phyloP scores from a whole-genome alignment of 2,888 invertebrate species.

The Gnatocerus cornutus region DNA sequence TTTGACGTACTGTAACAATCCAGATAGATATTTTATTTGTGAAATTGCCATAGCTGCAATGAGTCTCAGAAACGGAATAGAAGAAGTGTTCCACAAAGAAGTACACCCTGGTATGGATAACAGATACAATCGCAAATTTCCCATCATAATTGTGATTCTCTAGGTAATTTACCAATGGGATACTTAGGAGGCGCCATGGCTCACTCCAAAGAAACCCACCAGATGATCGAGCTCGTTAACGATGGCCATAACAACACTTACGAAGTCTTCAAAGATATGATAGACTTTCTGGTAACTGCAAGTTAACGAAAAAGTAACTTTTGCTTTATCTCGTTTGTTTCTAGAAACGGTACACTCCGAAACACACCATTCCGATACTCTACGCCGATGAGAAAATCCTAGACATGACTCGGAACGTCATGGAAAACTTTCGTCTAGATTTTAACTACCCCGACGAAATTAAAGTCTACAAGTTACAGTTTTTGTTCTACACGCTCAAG shows the following conservation, averaged over 20 bases:
- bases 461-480: constrained; percentile 65
- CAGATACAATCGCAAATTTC: constrained; percentile 12
- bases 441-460: constrained; percentile 51
- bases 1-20: constrained; percentile 53
- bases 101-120: constrained; percentile 57
- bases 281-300: constrained; percentile 34
- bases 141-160: constrained; percentile 48
- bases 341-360: constrained; percentile 18
- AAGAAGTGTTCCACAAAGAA: constrained; percentile 57
- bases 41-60: constrained; percentile 58
- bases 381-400: constrained; percentile 57
- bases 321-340: neutral
- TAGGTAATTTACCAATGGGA: constrained; percentile 69
- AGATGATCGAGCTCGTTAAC: constrained; percentile 69
- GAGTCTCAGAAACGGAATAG: constrained; percentile 59
- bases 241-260: constrained; percentile 63
- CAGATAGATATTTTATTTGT: constrained; percentile 38
- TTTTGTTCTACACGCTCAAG: constrained; percentile 63
- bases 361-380: constrained; percentile 50
- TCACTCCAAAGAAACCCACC: constrained; percentile 71
- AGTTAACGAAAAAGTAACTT: no score
- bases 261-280: constrained; percentile 66
- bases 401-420: constrained; percentile 63
- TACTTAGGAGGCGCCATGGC: constrained; percentile 70
- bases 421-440: constrained; percentile 63